These are phyloP conservation scores for Dipodomys spectabilis DNA, from an alignment of 2,113 vertebrate species.

Conservation along the genomic window DNA sequence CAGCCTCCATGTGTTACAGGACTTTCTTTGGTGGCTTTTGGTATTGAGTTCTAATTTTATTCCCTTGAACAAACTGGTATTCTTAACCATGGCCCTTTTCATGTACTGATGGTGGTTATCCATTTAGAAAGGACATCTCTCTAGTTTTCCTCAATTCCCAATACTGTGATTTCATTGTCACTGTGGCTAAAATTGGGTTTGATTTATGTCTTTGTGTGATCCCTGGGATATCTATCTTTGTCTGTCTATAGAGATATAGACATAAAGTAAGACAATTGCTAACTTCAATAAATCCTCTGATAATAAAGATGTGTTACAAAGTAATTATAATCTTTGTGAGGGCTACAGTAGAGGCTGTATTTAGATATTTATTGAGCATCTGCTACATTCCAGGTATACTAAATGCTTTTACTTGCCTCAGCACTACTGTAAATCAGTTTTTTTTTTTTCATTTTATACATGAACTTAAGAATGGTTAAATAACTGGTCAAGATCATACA, in stretches of 20 bases:
- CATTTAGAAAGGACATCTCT: background rate
- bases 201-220: conserved; percentile 22
- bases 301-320: conserved; percentile 41
- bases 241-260: background rate
- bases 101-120: background rate
- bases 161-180: conserved; percentile 12
- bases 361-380: conserved; percentile 32
- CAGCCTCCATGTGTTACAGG: too few species aligned
- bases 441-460: conserved; percentile 45
- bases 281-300: conserved; percentile 44
- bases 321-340: conserved; percentile 24
- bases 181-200: background rate
- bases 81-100: background rate
- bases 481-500: conserved; percentile 31
- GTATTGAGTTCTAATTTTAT: too few species aligned
- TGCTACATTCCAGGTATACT: background rate
- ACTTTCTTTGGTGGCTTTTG: too few species aligned
- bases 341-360: background rate
- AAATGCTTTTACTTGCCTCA: conserved; percentile 44
- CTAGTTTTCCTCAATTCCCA: background rate
- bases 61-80: too few species aligned
- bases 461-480: conserved; percentile 49
- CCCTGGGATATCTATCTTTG: background rate
- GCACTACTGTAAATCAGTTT: conserved; percentile 5
- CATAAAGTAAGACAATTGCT: conserved; percentile 25